Evolutionary conservation across 2,113 vertebrate genomes (phyloP).

Genomic region (Prolemur simus): DNA sequence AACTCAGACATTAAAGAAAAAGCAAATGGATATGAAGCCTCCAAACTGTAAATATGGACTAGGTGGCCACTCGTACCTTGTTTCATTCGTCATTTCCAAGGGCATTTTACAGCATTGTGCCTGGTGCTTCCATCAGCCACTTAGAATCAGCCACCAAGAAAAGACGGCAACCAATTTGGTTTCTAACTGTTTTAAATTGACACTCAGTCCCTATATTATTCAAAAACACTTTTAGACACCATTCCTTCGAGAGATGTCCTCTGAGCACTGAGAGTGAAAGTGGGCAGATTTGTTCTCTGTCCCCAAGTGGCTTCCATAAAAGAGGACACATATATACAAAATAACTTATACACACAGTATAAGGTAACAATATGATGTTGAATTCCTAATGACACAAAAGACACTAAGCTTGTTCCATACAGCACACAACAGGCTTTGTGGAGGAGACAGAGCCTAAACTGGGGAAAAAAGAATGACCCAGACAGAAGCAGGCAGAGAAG

Average conservation of each 20-base stretch:
- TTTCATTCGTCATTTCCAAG: neutral
- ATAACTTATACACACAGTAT: neutral
- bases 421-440: neutral
- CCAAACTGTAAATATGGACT: neutral
- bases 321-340: neutral
- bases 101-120: neutral
- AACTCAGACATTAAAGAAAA: neutral
- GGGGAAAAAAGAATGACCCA: neutral
- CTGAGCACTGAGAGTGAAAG: neutral
- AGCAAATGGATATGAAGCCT: neutral
- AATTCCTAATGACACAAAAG: neutral
- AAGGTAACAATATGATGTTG: neutral
- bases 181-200: neutral
- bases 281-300: neutral
- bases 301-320: neutral
- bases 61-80: neutral
- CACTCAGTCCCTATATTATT: neutral
- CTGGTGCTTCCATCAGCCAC: neutral
- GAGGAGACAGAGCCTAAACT: neutral
- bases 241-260: neutral
- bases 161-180: neutral
- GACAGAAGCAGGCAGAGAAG: neutral
- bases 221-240: neutral
- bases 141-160: neutral
- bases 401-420: neutral